Conservation (phyloP, 2,888 invertebrate genomes). For the Oscheius onirici region DNA sequence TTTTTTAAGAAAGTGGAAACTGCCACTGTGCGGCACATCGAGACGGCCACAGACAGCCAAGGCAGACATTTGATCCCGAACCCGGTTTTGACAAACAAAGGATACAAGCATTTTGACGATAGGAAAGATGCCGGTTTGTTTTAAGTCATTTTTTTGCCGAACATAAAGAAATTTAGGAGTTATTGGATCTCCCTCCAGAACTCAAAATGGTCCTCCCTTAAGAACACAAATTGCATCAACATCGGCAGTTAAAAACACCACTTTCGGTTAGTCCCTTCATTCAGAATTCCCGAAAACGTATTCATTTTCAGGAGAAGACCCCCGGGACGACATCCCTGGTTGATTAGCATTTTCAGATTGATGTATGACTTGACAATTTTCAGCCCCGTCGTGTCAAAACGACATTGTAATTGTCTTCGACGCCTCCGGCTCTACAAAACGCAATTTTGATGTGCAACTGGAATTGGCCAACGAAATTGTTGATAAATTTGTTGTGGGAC, state of each 20-base stretch:
- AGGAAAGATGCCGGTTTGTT: constrained; percentile 18
- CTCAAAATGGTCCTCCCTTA: too few species aligned
- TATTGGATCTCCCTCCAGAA: background rate
- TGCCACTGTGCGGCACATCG: constrained; percentile 23
- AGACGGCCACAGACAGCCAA: constrained; percentile 29
- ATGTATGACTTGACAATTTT: background rate
- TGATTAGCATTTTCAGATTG: background rate
- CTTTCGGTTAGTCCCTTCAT: background rate
- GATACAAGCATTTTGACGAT: constrained; percentile 30
- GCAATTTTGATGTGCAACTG: constrained; percentile 42
- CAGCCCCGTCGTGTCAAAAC: constrained; percentile 32
- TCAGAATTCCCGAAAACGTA: background rate
- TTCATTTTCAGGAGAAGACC: constrained; percentile 17
- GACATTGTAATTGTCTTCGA: constrained; percentile 49
- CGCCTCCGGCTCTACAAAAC: constrained; percentile 44
- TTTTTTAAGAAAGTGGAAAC: constrained; percentile 32
- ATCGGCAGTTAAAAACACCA: too few species aligned
- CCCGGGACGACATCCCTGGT: background rate
- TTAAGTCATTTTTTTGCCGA: background rate
- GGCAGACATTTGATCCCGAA: constrained; percentile 37
- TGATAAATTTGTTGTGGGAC: constrained; percentile 37
- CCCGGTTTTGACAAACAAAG: constrained; percentile 16
- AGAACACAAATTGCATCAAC: too few species aligned
- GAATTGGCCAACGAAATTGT: constrained; percentile 37
- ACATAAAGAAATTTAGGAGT: background rate